Evolutionary conservation across 2,113 vertebrate genomes (phyloP).

Genomic region (Arizona elegans): DNA sequence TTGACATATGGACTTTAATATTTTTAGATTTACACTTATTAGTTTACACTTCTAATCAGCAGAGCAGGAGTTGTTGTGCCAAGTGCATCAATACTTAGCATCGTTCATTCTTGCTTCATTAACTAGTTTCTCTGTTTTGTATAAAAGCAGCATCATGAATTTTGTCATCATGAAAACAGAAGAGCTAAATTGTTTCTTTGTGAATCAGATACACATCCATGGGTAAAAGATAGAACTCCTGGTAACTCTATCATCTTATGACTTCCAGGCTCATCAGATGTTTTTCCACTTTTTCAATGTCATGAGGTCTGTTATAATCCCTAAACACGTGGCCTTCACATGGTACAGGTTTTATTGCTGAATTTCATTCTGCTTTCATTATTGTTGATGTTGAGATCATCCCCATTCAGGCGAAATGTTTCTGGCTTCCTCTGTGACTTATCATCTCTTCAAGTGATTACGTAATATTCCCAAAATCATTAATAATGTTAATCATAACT

Average conservation of each 20-base stretch:
- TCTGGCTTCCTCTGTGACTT: not conserved
- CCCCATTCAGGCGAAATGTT: not conserved
- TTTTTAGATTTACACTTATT: not conserved
- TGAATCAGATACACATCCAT: not conserved
- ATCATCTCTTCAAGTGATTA: not conserved
- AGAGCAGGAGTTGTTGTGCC: not conserved
- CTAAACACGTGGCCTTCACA: not conserved
- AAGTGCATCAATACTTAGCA: not conserved
- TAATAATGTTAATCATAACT: not conserved
- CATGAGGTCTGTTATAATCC: not conserved
- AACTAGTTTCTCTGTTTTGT: not conserved
- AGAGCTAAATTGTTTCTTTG: not conserved
- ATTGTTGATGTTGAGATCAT: not conserved
- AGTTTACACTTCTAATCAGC: not conserved
- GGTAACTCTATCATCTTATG: not conserved
- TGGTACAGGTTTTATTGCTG: not conserved
- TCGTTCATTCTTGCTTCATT: not conserved
- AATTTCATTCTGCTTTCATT: not conserved
- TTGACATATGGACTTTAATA: not conserved
- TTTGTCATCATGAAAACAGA: not conserved
- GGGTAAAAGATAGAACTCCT: not conserved
- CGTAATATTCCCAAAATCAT: not conserved
- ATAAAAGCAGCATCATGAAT: not conserved
- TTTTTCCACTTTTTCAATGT: not conserved
- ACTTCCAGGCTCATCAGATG: not conserved